A percentile compares a stretch with the other conserved stretches of the same genome.
Conservation (phyloP, 92 coral and sea anemone genomes). For the Phenganax marumi region DNA sequence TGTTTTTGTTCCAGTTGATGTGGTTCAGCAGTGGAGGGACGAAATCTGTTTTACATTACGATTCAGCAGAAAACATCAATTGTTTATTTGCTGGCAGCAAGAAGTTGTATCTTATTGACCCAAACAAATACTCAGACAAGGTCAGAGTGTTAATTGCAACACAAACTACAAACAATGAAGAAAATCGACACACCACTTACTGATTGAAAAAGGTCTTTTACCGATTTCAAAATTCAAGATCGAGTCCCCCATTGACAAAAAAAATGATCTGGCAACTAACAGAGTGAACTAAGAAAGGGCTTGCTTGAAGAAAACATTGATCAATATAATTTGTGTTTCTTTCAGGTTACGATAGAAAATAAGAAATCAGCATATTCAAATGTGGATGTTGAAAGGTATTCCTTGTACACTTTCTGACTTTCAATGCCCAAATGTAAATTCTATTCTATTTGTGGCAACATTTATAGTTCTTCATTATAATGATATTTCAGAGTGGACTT, state of each 20-base stretch:
- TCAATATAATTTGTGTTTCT: not conserved
- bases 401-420: not conserved
- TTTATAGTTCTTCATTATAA: not conserved
- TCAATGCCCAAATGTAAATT: not conserved
- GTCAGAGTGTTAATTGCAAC: slow-evolving; percentile 13
- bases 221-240: too few relatives aligned
- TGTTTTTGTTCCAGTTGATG: slow-evolving; percentile 23
- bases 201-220: too few relatives aligned
- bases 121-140: slow-evolving; percentile 31
- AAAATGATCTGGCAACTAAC: not conserved
- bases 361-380: slow-evolving; percentile 33
- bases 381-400: slow-evolving; percentile 45
- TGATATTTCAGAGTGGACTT: slow-evolving; percentile 23
- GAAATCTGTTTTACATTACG: slow-evolving; percentile 39
- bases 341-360: slow-evolving; percentile 33
- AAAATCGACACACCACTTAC: too few relatives aligned
- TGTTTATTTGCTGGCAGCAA: slow-evolving; percentile 39
- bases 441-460: not conserved
- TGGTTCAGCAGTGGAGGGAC: slow-evolving; percentile 47
- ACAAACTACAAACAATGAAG: too few relatives aligned
- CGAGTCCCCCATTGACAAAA: too few relatives aligned
- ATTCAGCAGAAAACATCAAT: slow-evolving; percentile 38
- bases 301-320: not conserved
- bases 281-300: not conserved
- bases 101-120: slow-evolving; percentile 28